Percentiles rank a stretch among this genome's conserved stretches.
These are phyloP conservation scores for Hylaeus volcanicus DNA, from an alignment of 1,140 invertebrate genomes.

Conservation along the genomic window DNA sequence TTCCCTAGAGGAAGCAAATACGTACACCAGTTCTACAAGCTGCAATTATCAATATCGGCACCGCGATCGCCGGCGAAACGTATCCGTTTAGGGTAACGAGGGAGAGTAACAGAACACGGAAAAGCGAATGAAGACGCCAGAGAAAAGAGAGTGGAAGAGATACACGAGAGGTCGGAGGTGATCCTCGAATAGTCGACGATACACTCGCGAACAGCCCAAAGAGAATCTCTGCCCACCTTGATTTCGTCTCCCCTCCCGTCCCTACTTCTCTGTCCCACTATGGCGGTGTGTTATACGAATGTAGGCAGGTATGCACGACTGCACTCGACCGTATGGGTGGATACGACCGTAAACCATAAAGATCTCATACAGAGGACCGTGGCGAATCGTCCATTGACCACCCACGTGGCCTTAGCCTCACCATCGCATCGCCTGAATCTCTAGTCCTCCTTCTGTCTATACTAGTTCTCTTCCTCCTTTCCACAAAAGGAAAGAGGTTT, in stretches of 20 bases:
- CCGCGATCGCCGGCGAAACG: conserved; percentile 59
- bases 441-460: conserved; percentile 3
- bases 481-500: neutral
- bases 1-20: conserved; percentile 23
- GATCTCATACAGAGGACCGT: conserved; percentile 41
- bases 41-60: conserved; percentile 68
- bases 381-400: conserved; percentile 63
- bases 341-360: conserved; percentile 62
- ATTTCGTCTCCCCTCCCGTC: neutral
- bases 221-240: conserved; percentile 58
- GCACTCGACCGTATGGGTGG: conserved; percentile 41
- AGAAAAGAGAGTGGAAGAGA: conserved; percentile 29
- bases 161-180: conserved; percentile 50
- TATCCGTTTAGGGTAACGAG: conserved; percentile 46
- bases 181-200: conserved; percentile 46
- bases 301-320: conserved; percentile 42
- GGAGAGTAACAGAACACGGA: conserved; percentile 26
- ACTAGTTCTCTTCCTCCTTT: neutral
- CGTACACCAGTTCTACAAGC: conserved; percentile 46
- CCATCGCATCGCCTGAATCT: conserved; percentile 1
- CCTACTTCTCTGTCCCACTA: neutral
- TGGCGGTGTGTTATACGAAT: conserved; percentile 45
- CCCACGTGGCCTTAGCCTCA: conserved; percentile 43
- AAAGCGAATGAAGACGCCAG: conserved; percentile 19
- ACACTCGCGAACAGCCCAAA: conserved; percentile 31